These are phyloP conservation scores for Phrynosoma blainvillii DNA, from an alignment of 2,113 vertebrate genomes.

Conservation along the genomic window DNA sequence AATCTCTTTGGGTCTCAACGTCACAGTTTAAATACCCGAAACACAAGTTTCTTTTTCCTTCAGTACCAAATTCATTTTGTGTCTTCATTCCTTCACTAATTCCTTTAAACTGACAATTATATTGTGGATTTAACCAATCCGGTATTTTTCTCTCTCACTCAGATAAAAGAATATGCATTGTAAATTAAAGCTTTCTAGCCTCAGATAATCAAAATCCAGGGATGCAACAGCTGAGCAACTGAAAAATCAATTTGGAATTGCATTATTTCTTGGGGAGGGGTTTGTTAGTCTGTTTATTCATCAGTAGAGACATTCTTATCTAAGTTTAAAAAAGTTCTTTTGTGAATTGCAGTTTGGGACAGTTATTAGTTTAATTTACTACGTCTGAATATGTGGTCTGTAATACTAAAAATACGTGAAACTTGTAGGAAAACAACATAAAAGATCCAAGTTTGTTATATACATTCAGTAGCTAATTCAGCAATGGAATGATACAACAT, in stretches of 20 bases:
- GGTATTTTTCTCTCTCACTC: constrained; percentile 25
- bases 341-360: constrained; percentile 30
- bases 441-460: constrained; percentile 42
- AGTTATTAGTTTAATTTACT: constrained; percentile 38
- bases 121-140: constrained; percentile 18
- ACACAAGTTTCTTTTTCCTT: neutral
- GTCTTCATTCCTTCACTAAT: neutral
- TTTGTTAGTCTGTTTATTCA: constrained; percentile 58
- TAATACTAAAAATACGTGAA: constrained; percentile 41
- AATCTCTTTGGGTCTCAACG: neutral
- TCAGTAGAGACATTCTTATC: constrained; percentile 49
- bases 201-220: constrained; percentile 59
- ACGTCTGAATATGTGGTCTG: constrained; percentile 35
- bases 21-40: neutral
- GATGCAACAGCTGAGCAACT: constrained; percentile 52
- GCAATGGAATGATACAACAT: constrained; percentile 41
- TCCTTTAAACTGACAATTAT: constrained; percentile 32
- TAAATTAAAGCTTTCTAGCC: constrained; percentile 52
- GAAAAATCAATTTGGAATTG: constrained; percentile 63
- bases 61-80: neutral
- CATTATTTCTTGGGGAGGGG: constrained; percentile 44
- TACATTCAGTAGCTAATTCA: constrained; percentile 48
- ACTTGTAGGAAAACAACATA: constrained; percentile 14
- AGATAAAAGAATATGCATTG: constrained; percentile 32
- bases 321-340: constrained; percentile 35